These are phyloP conservation scores for Plebejus melissa DNA, from an alignment of 2,888 invertebrate genomes.

Conservation along the genomic window DNA sequence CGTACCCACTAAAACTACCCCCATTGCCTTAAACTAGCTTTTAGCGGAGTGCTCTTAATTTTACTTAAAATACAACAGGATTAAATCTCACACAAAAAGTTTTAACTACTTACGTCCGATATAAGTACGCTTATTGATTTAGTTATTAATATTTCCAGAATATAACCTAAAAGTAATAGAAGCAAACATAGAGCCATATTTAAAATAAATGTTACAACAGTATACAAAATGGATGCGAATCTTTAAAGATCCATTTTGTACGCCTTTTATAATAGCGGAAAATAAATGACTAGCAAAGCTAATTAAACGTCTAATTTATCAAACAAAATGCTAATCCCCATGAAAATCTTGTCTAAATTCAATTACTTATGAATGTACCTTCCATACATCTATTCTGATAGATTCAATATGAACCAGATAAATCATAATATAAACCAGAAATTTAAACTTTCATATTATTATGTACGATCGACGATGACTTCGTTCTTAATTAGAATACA, in stretches of 20 bases:
- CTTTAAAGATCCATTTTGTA: background rate
- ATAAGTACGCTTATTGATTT: background rate
- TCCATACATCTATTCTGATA: background rate
- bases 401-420: no score
- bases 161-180: background rate
- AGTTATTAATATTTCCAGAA: background rate
- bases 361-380: background rate
- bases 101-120: background rate
- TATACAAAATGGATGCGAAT: conserved; percentile 14
- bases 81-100: background rate
- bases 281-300: background rate
- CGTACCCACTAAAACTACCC: background rate
- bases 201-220: background rate
- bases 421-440: background rate
- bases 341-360: conserved; percentile 15
- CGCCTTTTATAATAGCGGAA: conserved; percentile 20
- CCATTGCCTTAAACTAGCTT: conserved; percentile 2
- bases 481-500: background rate
- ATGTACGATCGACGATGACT: background rate
- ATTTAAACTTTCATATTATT: background rate
- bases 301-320: conserved; percentile 24
- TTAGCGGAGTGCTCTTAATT: conserved; percentile 8
- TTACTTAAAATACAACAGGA: background rate
- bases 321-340: conserved; percentile 12
- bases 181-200: background rate